phyloP scores from a whole-genome alignment of 2,888 invertebrate genomes.

The Tipula unca region DNA sequence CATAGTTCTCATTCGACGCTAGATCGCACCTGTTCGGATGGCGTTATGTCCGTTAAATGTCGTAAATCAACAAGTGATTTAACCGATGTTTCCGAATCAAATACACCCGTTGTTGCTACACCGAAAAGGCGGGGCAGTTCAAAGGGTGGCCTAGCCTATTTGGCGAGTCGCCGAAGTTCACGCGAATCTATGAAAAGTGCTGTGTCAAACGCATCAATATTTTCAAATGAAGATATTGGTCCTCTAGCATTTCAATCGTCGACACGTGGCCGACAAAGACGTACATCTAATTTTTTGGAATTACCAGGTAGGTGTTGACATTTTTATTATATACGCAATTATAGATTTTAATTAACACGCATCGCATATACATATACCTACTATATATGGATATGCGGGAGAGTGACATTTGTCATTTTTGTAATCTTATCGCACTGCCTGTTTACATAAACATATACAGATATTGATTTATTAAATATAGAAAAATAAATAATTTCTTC shows the following conservation, averaged over 20 bases:
- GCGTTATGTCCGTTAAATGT: slow-evolving; percentile 42
- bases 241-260: slow-evolving; percentile 73
- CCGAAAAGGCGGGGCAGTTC: slow-evolving; percentile 55
- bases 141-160: slow-evolving; percentile 61
- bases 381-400: neutral
- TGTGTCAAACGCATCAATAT: slow-evolving; percentile 59
- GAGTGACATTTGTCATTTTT: neutral
- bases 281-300: slow-evolving; percentile 81
- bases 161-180: slow-evolving; percentile 80
- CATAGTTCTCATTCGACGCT: slow-evolving; percentile 41
- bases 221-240: slow-evolving; percentile 69
- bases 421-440: neutral
- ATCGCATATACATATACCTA: neutral
- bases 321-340: neutral
- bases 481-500: neutral
- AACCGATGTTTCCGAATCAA: slow-evolving; percentile 51
- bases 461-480: neutral
- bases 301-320: slow-evolving; percentile 55
- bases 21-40: slow-evolving; percentile 42
- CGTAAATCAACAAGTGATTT: slow-evolving; percentile 73
- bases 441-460: neutral
- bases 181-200: slow-evolving; percentile 57
- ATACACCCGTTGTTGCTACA: slow-evolving; percentile 30
- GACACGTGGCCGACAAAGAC: slow-evolving; percentile 64
- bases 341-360: neutral